A percentile compares a stretch with the other conserved stretches of the same genome.
phyloP scores from a whole-genome alignment of 2,888 invertebrate genomes.

The Lissonota sp. region DNA sequence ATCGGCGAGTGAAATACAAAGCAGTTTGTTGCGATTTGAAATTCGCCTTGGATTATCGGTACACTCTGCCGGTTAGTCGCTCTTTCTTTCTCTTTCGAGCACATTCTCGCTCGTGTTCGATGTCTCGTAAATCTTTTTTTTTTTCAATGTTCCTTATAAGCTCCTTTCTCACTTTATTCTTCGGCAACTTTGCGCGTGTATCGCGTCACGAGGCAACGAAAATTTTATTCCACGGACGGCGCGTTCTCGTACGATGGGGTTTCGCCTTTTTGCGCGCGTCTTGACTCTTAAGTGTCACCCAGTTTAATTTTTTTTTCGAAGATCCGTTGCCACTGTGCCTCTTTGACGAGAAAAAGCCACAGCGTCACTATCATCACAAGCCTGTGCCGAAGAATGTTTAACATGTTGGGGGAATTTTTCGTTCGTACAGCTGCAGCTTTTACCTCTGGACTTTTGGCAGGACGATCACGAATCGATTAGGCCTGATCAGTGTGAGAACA shows the following conservation, averaged over 20 bases:
- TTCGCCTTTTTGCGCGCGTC: constrained; percentile 72
- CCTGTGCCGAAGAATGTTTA: no score
- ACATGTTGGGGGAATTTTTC: neutral
- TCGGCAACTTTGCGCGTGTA: constrained; percentile 7
- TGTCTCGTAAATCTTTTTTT: constrained; percentile 65
- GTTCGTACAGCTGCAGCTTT: no score
- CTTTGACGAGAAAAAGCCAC: constrained; percentile 4
- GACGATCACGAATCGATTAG: constrained; percentile 52
- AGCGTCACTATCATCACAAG: no score
- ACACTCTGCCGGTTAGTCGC: no score
- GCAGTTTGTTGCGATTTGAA: constrained; percentile 67
- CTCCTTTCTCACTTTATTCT: constrained; percentile 45
- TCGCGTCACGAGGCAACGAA: constrained; percentile 62
- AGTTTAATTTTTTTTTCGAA: constrained; percentile 71
- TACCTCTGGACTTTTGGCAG: constrained; percentile 38
- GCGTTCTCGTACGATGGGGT: constrained; percentile 67
- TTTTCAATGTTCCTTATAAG: constrained; percentile 58
- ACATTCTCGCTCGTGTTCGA: constrained; percentile 47
- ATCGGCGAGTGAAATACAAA: constrained; percentile 72
- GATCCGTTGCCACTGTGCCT: constrained; percentile 50
- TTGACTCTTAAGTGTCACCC: constrained; percentile 78
- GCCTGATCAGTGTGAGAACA: constrained; percentile 15
- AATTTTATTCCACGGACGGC: constrained; percentile 72
- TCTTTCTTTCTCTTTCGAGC: constrained; percentile 57
- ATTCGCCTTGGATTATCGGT: no score